Evolutionary conservation across 2,888 invertebrate genomes (phyloP).

Genomic region (Gastracanthus pulcherrimus): DNA sequence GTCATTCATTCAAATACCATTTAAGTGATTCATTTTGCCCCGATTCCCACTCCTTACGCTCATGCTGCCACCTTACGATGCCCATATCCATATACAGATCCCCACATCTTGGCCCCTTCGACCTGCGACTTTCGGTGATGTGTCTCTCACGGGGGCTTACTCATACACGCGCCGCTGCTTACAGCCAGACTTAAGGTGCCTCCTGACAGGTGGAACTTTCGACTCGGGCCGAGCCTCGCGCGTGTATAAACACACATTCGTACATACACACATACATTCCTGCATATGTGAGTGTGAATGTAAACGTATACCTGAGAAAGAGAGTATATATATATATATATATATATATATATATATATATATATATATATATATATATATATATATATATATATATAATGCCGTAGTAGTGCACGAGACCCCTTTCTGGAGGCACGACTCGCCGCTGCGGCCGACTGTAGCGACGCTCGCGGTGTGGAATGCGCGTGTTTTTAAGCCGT

Average conservation of each 20-base stretch:
- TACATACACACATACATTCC: neutral
- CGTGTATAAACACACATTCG: neutral
- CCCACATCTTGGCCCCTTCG: neutral
- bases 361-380: neutral
- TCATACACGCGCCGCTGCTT: neutral
- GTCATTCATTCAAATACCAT: neutral
- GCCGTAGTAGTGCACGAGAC: neutral
- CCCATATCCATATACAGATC: neutral
- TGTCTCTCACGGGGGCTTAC: neutral
- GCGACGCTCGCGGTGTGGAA: slow-evolving; percentile 65
- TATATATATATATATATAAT: neutral
- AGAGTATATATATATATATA: neutral
- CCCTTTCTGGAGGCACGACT: slow-evolving; percentile 47
- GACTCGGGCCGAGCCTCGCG: slow-evolving; percentile 57
- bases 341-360: neutral
- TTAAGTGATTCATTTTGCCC: neutral
- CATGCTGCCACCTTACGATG: too few relatives aligned
- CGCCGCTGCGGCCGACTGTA: too few relatives aligned
- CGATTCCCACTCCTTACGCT: neutral
- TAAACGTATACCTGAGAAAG: neutral
- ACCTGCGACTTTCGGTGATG: slow-evolving; percentile 34
- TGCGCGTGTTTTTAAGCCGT: slow-evolving; percentile 63
- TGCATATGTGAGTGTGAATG: neutral
- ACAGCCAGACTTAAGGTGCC: slow-evolving; percentile 49
- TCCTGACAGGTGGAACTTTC: slow-evolving; percentile 71